phyloP scores from a whole-genome alignment of 2,888 invertebrate species.

The Sphaerophoria taeniata region DNA sequence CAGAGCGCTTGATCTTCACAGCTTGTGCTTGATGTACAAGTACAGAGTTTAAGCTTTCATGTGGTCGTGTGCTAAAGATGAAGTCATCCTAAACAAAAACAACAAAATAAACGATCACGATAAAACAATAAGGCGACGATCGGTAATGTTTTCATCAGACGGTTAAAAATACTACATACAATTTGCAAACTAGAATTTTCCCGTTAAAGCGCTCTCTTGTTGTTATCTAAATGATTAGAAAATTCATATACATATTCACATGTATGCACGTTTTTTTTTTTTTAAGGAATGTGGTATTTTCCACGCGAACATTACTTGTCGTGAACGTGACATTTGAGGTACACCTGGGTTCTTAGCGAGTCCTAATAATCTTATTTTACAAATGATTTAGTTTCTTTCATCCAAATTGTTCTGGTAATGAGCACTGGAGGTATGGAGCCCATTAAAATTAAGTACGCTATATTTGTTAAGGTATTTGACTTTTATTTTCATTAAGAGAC shows the following conservation, averaged over 20 bases:
- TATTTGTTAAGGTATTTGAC: no score
- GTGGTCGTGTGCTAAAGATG: not conserved
- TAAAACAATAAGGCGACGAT: not conserved
- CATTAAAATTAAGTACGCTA: no score
- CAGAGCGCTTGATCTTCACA: slow-evolving; percentile 25
- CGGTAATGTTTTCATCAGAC: not conserved
- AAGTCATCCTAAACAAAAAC: slow-evolving; percentile 23
- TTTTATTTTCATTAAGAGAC: no score
- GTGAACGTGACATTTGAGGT: slow-evolving; percentile 26
- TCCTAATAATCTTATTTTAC: no score
- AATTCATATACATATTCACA: not conserved
- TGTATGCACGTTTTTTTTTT: not conserved
- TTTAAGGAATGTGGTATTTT: slow-evolving; percentile 19
- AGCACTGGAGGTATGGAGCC: no score
- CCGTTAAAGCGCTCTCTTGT: slow-evolving; percentile 10
- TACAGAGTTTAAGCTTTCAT: not conserved
- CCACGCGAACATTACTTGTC: not conserved
- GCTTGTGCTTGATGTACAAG: not conserved
- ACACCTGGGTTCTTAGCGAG: slow-evolving; percentile 11
- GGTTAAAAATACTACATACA: slow-evolving; percentile 11
- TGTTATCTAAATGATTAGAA: no score
- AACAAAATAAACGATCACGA: slow-evolving; percentile 5
- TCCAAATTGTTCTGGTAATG: no score
- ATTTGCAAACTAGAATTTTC: slow-evolving; percentile 20
- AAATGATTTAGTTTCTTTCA: no score